phyloP scores from a whole-genome alignment of 1,140 invertebrate species.

The Calephelis nemesis region DNA sequence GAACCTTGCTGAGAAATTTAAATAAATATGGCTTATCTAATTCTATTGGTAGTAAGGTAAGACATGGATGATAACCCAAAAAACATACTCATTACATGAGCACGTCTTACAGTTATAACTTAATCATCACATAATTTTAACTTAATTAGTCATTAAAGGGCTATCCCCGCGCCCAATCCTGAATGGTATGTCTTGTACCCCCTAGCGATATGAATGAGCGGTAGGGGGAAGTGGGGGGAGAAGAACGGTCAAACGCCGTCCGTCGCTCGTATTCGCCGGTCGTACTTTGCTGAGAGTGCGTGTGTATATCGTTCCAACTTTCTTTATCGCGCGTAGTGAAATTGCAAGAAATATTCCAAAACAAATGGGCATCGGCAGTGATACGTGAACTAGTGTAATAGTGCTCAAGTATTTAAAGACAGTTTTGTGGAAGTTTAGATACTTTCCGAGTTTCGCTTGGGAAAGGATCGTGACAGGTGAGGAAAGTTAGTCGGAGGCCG shows the following conservation, averaged over 20 bases:
- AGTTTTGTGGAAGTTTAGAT: slow-evolving; percentile 49
- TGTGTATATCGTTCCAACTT: slow-evolving; percentile 44
- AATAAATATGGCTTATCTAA: too few relatives aligned
- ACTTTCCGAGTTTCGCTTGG: slow-evolving; percentile 57
- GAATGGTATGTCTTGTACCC: slow-evolving; percentile 48
- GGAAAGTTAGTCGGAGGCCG: slow-evolving; percentile 61
- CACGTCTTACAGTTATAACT: too few relatives aligned
- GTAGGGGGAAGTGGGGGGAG: slow-evolving; percentile 37
- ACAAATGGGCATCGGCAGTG: slow-evolving; percentile 71
- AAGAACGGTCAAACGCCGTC: slow-evolving; percentile 33
- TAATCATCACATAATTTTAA: not conserved
- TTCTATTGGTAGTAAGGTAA: too few relatives aligned
- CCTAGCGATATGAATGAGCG: slow-evolving; percentile 67
- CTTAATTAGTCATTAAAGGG: slow-evolving; percentile 25
- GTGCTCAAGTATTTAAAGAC: slow-evolving; percentile 16
- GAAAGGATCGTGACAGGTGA: slow-evolving; percentile 63
- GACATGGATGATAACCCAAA: not conserved
- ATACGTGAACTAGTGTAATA: slow-evolving; percentile 62
- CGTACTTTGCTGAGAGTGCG: slow-evolving; percentile 44
- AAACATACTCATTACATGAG: not conserved
- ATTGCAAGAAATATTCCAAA: slow-evolving; percentile 57
- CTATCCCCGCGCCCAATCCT: slow-evolving; percentile 36
- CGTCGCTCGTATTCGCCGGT: slow-evolving; percentile 57
- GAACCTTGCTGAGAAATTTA: too few relatives aligned
- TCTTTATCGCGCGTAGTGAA: slow-evolving; percentile 66